Percentiles rank a stretch among this genome's conserved stretches.
phyloP scores from a whole-genome alignment of 2,888 invertebrate species.

The Atrina japonica region DNA sequence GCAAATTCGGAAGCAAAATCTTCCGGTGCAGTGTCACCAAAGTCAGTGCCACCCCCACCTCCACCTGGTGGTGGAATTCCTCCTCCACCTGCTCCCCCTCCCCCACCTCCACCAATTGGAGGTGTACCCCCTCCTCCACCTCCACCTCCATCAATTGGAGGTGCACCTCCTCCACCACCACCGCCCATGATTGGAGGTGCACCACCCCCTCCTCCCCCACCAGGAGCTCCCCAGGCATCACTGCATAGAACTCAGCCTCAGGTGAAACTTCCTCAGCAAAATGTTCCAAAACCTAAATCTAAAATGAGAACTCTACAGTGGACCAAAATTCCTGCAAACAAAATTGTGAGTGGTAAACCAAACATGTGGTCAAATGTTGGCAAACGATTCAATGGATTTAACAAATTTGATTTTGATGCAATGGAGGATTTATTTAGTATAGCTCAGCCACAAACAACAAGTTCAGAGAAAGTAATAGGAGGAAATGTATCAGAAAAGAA shows the following conservation, averaged over 20 bases:
- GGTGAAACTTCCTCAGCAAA: constrained; percentile 80
- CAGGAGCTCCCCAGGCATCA: constrained; percentile 58
- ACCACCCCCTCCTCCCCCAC: constrained; percentile 57
- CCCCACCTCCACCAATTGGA: constrained; percentile 74
- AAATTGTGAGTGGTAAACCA: constrained; percentile 91
- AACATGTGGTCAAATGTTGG: constrained; percentile 92
- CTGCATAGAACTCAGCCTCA: constrained; percentile 40
- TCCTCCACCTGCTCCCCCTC: constrained; percentile 78
- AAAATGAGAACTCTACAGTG: constrained; percentile 99
- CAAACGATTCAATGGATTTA: constrained; percentile 67
- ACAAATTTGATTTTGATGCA: constrained; percentile 75
- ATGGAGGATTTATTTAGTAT: constrained; percentile 78
- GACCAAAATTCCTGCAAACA: constrained; percentile 92
- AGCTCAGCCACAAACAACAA: constrained; percentile 42
- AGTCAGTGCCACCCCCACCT: constrained; percentile 63
- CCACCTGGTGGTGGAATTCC: constrained; percentile 66
- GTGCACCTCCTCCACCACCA: constrained; percentile 58
- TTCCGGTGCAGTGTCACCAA: constrained; percentile 79
- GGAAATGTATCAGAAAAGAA: constrained; percentile 61
- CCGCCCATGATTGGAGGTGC: constrained; percentile 59
- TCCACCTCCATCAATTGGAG: constrained; percentile 71
- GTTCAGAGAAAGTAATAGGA: constrained; percentile 46
- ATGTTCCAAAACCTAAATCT: constrained; percentile 94
- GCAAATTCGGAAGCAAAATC: constrained; percentile 25
- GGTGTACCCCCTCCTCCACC: constrained; percentile 76